phyloP scores from a whole-genome alignment of 2,797 vertebrate genomes.

The Neopelma chrysocephalum region DNA sequence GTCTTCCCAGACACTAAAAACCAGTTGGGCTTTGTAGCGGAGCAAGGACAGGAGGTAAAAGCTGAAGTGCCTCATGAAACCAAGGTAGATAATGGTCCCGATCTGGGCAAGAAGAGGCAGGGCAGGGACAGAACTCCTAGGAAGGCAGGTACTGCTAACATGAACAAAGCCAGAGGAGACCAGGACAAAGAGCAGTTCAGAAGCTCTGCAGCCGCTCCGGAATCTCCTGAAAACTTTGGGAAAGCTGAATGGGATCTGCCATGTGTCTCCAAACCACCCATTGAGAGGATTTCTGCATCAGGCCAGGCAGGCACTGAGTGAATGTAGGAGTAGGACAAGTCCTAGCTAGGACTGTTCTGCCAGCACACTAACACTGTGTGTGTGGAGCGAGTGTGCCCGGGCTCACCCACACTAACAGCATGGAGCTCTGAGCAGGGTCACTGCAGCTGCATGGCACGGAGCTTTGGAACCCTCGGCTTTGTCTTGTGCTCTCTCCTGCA shows the following conservation, averaged over 20 bases:
- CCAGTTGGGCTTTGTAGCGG: not conserved
- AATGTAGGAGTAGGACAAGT: not conserved
- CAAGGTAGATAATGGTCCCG: not conserved
- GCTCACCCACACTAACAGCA: constrained; percentile 59
- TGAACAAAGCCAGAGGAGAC: not conserved
- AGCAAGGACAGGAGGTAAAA: not conserved
- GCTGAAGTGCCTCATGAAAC: not conserved
- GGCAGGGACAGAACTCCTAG: not conserved
- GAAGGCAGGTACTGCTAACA: not conserved
- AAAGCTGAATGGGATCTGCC: constrained; percentile 74
- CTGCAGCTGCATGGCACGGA: not conserved
- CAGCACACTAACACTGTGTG: not conserved
- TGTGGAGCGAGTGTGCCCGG: not conserved
- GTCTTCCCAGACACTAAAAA: constrained; percentile 78
- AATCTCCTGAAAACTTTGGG: constrained; percentile 52
- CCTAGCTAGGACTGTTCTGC: not conserved
- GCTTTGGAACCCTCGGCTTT: not conserved
- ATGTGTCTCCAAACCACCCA: constrained; percentile 56
- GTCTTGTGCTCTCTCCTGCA: not conserved
- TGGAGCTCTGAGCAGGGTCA: not conserved
- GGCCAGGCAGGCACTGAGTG: constrained; percentile 86
- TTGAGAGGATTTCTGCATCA: constrained; percentile 88
- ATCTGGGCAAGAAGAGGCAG: constrained; percentile 47
- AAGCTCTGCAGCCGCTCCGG: constrained; percentile 1
- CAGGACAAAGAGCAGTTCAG: not conserved